These are phyloP conservation scores for Agrochola litura DNA, from an alignment of 2,888 invertebrate genomes.

Conservation along the genomic window DNA sequence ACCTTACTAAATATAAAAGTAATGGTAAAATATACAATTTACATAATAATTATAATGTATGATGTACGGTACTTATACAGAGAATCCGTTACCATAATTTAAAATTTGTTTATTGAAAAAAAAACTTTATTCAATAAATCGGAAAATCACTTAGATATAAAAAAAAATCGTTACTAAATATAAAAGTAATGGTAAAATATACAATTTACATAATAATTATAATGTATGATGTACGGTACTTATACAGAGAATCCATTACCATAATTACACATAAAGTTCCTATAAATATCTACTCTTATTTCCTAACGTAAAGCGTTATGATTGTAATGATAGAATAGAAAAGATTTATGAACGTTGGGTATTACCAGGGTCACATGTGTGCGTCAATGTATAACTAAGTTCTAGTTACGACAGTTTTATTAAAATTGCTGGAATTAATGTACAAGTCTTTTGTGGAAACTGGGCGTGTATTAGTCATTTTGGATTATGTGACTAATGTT, in stretches of 20 bases:
- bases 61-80: not conserved
- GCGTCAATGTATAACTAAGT: slow-evolving; percentile 69
- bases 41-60: not conserved
- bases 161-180: not conserved
- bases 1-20: not conserved
- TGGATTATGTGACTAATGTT: slow-evolving; percentile 17
- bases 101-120: no score
- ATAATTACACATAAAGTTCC: slow-evolving; percentile 14
- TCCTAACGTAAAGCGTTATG: slow-evolving; percentile 33
- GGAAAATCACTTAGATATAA: not conserved
- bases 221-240: not conserved
- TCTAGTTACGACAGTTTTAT: slow-evolving; percentile 39
- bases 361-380: slow-evolving; percentile 72
- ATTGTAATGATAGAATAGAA: slow-evolving; percentile 59
- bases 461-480: slow-evolving; percentile 44
- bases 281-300: slow-evolving; percentile 33
- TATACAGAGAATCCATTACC: slow-evolving; percentile 10
- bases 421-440: slow-evolving; percentile 53
- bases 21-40: not conserved
- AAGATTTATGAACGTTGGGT: slow-evolving; percentile 68
- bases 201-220: not conserved
- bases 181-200: no score
- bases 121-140: no score
- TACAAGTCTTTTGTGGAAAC: slow-evolving; percentile 23
- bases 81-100: slow-evolving; percentile 19